Percentiles rank a stretch among this genome's conserved stretches.
These are phyloP conservation scores for Lepus townsendii DNA, from an alignment of 2,797 vertebrate species.

Conservation along the genomic window DNA sequence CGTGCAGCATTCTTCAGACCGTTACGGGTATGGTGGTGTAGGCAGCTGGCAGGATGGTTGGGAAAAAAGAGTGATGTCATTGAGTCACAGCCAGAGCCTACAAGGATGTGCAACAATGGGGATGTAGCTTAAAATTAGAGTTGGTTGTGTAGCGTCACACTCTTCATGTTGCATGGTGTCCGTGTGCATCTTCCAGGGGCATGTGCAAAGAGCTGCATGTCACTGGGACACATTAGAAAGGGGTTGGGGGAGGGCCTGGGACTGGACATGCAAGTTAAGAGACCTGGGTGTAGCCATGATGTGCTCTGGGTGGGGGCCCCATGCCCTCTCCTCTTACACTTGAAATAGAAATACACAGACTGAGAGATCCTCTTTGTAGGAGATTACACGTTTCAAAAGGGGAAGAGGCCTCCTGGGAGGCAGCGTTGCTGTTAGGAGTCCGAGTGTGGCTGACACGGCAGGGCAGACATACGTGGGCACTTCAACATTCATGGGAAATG, in stretches of 20 bases:
- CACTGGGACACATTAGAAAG: background rate
- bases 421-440: accelerated
- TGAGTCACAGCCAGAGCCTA: background rate
- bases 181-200: background rate
- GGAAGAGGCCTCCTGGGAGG: background rate
- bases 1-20: background rate
- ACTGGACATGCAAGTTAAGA: background rate
- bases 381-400: background rate
- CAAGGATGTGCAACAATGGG: background rate
- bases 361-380: no score
- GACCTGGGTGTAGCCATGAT: background rate
- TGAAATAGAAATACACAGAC: background rate
- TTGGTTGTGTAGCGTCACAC: background rate
- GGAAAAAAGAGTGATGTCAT: background rate
- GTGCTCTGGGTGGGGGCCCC: background rate
- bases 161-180: background rate
- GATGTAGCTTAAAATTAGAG: background rate
- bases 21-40: background rate
- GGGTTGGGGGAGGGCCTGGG: background rate
- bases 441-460: background rate
- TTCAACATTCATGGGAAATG: no score
- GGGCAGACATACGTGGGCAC: no score
- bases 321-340: background rate
- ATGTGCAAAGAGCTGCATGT: background rate
- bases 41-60: background rate